These are phyloP conservation scores for Drosophila nebulosa DNA, from an alignment of 1,140 invertebrate genomes.

Conservation along the genomic window DNA sequence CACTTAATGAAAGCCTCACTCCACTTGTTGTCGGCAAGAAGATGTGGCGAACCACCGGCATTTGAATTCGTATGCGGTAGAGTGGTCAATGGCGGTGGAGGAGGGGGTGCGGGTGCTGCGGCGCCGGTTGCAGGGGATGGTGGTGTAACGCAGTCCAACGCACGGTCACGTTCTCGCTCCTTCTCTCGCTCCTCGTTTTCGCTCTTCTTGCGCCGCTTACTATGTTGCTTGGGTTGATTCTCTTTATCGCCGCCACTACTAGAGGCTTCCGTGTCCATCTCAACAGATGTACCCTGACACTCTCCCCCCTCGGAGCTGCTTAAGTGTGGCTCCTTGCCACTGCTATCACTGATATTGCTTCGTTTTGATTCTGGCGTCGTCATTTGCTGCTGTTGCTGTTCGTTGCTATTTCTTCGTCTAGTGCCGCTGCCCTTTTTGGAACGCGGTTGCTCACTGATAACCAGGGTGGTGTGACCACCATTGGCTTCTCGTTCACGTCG, in stretches of 20 bases:
- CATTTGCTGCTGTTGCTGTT: slow-evolving; percentile 22
- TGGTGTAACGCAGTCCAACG: slow-evolving; percentile 46
- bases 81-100: slow-evolving; percentile 7
- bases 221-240: slow-evolving; percentile 66
- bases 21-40: slow-evolving; percentile 83
- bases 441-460: slow-evolving; percentile 52
- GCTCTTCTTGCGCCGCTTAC: slow-evolving; percentile 64
- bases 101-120: slow-evolving; percentile 25
- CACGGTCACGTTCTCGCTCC: slow-evolving; percentile 45
- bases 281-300: slow-evolving; percentile 23
- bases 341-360: slow-evolving; percentile 35
- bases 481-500: slow-evolving; percentile 38
- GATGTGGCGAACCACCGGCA: slow-evolving; percentile 7
- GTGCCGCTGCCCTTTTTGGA: slow-evolving; percentile 37
- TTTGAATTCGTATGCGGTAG: neutral
- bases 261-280: slow-evolving; percentile 49
- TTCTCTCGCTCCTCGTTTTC: slow-evolving; percentile 38
- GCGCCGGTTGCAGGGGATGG: slow-evolving; percentile 37
- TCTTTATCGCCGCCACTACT: slow-evolving; percentile 63
- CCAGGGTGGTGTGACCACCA: slow-evolving; percentile 55
- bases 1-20: slow-evolving; percentile 91
- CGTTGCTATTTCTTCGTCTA: slow-evolving; percentile 61
- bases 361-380: slow-evolving; percentile 39
- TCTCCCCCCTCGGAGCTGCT: slow-evolving; percentile 34
- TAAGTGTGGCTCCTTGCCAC: slow-evolving; percentile 33